Evolutionary conservation across 1,140 invertebrate species (phyloP), one percentile per base, ranked within the genome.

Genomic region (Polyergus mexicanus): DNA sequence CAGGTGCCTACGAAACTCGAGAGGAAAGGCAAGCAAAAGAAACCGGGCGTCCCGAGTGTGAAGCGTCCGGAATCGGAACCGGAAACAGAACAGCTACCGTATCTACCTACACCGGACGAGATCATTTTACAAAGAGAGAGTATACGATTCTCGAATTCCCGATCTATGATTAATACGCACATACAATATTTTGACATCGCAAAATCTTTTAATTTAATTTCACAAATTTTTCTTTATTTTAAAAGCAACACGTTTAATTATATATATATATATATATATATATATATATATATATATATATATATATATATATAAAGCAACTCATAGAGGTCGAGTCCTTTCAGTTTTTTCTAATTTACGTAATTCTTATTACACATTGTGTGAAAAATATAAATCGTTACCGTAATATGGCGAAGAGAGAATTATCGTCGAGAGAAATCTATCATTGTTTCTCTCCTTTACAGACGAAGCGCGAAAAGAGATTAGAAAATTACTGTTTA

Each of bases 401-500:
- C n/a, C 13, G 2, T 44, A 41, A 76, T 41, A 58, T 47, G 13
- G 13, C 44, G 0, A 19, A 38, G 19, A 58, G 56, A 10, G 7
- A 74, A 8, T 6, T 5, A 74, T 56, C 2, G 25, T 71, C 38
- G 28, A 65, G 11, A 32, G 19, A 65, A 16, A 4, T 38, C n/a
- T 63, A 16, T 63, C 19, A 7, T 25, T 41, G 0, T 19, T 86
- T 63, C 38, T 84, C 81, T 41, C 78, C 35, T 63, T 88, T 85
- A 1, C 51, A 95, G 94, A 92, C 6, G 91, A 95, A 51, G 80
- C 76, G 0, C 89, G 88, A 65, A 93, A 94, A 41, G 91, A 93
- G 80, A 71, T 92, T 25, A 94, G 94, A 90, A 90, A 94, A 51
- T 1, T 93, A 2, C 60, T 95, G 0, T 91, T 92, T 11, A 93